Evolutionary conservation across 1,140 invertebrate species (phyloP).

Genomic region (Ceratina japonica): DNA sequence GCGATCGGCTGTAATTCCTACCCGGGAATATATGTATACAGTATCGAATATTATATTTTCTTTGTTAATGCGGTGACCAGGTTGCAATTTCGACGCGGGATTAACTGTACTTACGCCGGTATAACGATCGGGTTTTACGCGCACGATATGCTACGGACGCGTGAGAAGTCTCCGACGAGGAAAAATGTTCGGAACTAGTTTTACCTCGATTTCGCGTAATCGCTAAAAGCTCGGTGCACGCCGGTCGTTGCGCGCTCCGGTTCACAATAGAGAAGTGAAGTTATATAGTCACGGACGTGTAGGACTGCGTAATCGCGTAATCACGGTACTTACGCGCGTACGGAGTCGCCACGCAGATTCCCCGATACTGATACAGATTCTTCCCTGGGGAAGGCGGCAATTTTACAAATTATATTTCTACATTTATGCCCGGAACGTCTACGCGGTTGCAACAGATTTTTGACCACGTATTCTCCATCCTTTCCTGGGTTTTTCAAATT

Average conservation of each 20-base stretch:
- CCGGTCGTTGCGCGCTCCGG: neutral
- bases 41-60: neutral
- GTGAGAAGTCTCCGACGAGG: neutral
- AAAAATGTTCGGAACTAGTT: neutral
- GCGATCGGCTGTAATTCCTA: neutral
- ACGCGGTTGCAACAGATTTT: neutral
- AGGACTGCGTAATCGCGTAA: neutral
- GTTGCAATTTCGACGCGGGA: too few species aligned
- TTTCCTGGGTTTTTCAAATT: too few species aligned
- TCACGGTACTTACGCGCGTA: conserved; percentile 5
- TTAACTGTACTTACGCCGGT: too few species aligned
- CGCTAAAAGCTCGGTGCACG: neutral
- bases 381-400: conserved; percentile 12
- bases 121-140: too few species aligned
- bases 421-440: conserved; percentile 8
- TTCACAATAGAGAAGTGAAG: neutral
- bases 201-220: neutral
- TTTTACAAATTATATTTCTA: conserved; percentile 25
- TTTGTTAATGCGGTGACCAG: neutral
- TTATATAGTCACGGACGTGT: neutral
- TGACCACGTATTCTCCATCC: too few species aligned
- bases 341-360: conserved; percentile 20
- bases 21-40: neutral
- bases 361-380: conserved; percentile 7
- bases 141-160: too few species aligned